Conservation (phyloP, 2,113 vertebrate species). For the Cyprinodon brontotheroides region DNA sequence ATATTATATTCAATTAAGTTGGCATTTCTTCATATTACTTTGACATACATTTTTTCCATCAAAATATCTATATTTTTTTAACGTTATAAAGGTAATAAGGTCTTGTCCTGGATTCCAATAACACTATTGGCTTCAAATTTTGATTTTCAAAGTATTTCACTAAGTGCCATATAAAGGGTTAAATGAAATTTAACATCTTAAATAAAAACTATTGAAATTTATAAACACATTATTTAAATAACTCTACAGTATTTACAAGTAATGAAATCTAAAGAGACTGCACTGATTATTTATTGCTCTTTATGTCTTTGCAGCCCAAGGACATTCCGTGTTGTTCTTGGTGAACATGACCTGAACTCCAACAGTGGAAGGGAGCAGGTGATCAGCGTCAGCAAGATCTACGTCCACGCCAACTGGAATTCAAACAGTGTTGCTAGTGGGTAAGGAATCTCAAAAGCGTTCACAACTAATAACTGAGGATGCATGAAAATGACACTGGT, state of each 20-base stretch:
- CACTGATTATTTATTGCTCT: neutral
- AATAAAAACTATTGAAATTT: slow-evolving; percentile 4
- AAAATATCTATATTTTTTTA: too few species aligned
- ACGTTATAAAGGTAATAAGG: too few species aligned
- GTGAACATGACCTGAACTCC: slow-evolving; percentile 81
- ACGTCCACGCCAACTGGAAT: slow-evolving; percentile 78
- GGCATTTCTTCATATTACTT: too few species aligned
- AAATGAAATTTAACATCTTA: neutral
- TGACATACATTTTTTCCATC: too few species aligned
- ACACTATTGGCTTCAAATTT: too few species aligned
- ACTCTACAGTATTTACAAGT: neutral
- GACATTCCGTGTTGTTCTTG: slow-evolving; percentile 79
- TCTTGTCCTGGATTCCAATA: too few species aligned
- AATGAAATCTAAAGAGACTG: neutral
- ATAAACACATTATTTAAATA: neutral
- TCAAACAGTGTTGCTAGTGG: slow-evolving; percentile 58
- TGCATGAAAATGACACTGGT: too few species aligned
- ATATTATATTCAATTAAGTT: too few species aligned
- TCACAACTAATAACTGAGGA: too few species aligned
- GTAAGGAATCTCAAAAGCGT: slow-evolving; percentile 49
- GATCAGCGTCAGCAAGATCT: slow-evolving; percentile 59
- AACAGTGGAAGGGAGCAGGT: slow-evolving; percentile 80
- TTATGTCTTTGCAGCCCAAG: slow-evolving; percentile 6
- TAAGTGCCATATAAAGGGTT: too few species aligned
- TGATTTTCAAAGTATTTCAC: too few species aligned